Evolutionary conservation across 2,888 invertebrate genomes (phyloP), one percentile per base, ranked within the genome.

Genomic region (Boloria euphrosyne): DNA sequence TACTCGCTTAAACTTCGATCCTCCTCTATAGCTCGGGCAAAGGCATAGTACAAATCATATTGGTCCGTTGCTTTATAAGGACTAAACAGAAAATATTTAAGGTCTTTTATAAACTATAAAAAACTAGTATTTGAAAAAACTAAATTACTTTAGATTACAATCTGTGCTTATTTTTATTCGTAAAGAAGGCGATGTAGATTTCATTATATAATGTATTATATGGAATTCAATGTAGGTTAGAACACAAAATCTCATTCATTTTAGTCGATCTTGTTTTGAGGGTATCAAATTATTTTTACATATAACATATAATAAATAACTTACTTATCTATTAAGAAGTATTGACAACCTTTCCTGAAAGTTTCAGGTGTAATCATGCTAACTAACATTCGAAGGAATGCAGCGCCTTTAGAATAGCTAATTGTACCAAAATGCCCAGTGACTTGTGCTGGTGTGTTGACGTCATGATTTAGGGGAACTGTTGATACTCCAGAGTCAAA

Each of bases 331-430:
- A 64, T 64, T 53, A 95, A 80, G 68, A 90, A 90, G 71, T 81
- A 77, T 67, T 73, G 74, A 57, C 83, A 84, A 65, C 85, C 83
- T 68, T 87, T 86, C 60, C 76, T 74, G 68, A 84, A 82, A n/a
- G 84, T 87, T 44, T 75, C 81, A 46, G 78, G 76, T 0, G 87
- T 81, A 10, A 92, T 85, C 70, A 91, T 86, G 61, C 90, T 79
- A 1, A 74, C 79, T 1, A 88, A 85, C 91, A 90, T 89, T 66
- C 90, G 82, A 2, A 92, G 73, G 68, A 92, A 87, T 3, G 90
- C 75, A 14, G 90, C 94, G 0, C 93, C 95, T 83, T 96, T 96
- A 22, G 93, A 93, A 73, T 96, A 96, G 5, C 95, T 94, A 69
- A 96, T 95, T 6, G 90, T 93, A 52, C 95, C 94, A 71, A 96